Conservation (phyloP, 2,888 invertebrate genomes). For the Cataglyphis altisquamis region DNA sequence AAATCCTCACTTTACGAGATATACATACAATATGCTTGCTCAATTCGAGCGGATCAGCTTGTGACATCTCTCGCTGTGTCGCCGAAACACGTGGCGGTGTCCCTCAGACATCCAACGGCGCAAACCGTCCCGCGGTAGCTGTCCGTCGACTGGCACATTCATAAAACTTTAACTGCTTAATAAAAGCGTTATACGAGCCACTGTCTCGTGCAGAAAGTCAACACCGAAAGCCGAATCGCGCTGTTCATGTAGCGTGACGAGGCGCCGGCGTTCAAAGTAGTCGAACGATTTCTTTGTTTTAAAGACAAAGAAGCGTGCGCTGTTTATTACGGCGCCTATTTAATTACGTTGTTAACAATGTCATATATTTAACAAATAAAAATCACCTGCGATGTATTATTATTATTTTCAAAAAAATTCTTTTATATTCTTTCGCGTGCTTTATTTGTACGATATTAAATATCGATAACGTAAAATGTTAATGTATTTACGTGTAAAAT, state of each 20-base stretch:
- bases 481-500: conserved; percentile 1
- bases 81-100: conserved; percentile 71
- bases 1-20: conserved; percentile 10
- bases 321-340: neutral
- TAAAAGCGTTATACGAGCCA: conserved; percentile 80
- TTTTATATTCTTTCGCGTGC: neutral
- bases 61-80: conserved; percentile 79
- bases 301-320: neutral
- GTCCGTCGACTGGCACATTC: conserved; percentile 68
- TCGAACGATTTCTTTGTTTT: conserved; percentile 29
- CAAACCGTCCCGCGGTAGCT: conserved; percentile 70
- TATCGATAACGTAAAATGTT: neutral
- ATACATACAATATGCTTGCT: neutral
- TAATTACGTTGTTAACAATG: neutral
- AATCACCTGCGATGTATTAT: neutral
- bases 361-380: neutral
- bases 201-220: conserved; percentile 72
- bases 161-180: conserved; percentile 80
- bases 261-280: conserved; percentile 58
- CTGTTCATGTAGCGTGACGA: conserved; percentile 57
- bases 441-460: neutral
- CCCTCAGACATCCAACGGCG: conserved; percentile 77
- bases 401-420: neutral
- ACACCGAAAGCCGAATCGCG: conserved; percentile 61
- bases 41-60: conserved; percentile 50